phyloP scores from a whole-genome alignment of 2,113 vertebrate species.

The Chloropsis cyanopogon region DNA sequence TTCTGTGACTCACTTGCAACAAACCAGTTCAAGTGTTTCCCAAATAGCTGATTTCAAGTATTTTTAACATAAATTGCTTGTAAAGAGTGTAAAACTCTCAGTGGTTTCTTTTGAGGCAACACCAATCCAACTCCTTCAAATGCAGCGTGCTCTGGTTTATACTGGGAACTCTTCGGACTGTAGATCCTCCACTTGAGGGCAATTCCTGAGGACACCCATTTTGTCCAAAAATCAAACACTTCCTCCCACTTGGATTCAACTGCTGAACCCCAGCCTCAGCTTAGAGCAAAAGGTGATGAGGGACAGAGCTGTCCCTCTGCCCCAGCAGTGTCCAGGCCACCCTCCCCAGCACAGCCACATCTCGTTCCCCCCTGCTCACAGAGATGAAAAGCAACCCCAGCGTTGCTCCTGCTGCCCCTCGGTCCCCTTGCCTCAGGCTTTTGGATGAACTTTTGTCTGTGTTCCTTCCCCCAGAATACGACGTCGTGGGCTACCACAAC shows the following conservation, averaged over 20 bases:
- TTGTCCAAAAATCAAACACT: neutral
- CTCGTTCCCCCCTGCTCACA: accelerated
- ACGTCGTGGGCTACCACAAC: slow-evolving; percentile 72
- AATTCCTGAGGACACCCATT: neutral
- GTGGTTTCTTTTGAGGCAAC: neutral
- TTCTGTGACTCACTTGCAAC: neutral
- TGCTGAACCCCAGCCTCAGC: neutral
- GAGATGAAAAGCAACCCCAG: neutral
- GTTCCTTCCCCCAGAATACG: slow-evolving; percentile 72
- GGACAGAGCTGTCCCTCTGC: neutral
- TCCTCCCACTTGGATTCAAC: neutral
- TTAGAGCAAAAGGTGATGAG: neutral
- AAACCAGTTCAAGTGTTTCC: neutral
- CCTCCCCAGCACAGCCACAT: neutral
- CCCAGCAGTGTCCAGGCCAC: neutral
- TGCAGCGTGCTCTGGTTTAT: neutral
- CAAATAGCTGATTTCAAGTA: neutral
- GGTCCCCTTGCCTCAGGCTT: neutral
- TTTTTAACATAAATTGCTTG: neutral
- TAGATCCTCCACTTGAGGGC: neutral
- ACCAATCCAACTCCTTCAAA: accelerated
- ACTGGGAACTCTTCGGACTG: accelerated
- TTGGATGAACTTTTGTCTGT: neutral
- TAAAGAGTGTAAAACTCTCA: neutral
- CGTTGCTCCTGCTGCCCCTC: neutral